phyloP scores from a whole-genome alignment of 2,888 invertebrate species.

The Torymus auratus region DNA sequence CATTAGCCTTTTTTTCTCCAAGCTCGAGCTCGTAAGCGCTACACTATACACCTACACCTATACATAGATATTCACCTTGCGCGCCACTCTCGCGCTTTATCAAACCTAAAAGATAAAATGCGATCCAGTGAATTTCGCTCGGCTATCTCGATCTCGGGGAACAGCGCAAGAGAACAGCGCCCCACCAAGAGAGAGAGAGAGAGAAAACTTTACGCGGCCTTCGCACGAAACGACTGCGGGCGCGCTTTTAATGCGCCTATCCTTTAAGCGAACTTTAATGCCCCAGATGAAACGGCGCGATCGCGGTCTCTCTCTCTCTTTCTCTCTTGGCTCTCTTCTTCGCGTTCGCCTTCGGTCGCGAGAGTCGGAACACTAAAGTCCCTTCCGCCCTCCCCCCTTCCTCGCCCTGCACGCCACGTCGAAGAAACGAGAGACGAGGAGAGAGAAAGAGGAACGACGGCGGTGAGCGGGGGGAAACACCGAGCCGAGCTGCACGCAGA shows the following conservation, averaged over 20 bases:
- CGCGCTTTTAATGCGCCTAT: constrained; percentile 53
- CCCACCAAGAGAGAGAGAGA: too few species aligned
- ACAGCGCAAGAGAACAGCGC: too few species aligned
- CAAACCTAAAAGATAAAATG: constrained; percentile 53
- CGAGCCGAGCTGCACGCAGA: too few species aligned
- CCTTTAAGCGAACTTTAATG: constrained; percentile 55
- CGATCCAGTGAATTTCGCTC: constrained; percentile 55
- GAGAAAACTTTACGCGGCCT: constrained; percentile 49
- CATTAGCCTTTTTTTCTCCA: constrained; percentile 33
- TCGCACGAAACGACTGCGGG: constrained; percentile 45
- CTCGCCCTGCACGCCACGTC: constrained; percentile 11
- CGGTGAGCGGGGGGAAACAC: too few species aligned
- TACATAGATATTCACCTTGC: background rate
- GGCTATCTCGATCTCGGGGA: constrained; percentile 48
- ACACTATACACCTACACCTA: background rate
- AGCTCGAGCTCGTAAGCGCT: background rate
- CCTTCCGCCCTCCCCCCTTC: background rate
- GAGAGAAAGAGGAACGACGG: background rate
- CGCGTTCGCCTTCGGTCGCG: too few species aligned
- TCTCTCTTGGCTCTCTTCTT: background rate
- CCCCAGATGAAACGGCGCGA: constrained; percentile 53
- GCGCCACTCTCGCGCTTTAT: constrained; percentile 2
- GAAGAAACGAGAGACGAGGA: constrained; percentile 1
- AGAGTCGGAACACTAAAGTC: constrained; percentile 35
- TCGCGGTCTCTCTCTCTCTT: constrained; percentile 33